These are phyloP conservation scores for Melanerpes aurifrons DNA, from an alignment of 2,113 vertebrate genomes.

Conservation along the genomic window DNA sequence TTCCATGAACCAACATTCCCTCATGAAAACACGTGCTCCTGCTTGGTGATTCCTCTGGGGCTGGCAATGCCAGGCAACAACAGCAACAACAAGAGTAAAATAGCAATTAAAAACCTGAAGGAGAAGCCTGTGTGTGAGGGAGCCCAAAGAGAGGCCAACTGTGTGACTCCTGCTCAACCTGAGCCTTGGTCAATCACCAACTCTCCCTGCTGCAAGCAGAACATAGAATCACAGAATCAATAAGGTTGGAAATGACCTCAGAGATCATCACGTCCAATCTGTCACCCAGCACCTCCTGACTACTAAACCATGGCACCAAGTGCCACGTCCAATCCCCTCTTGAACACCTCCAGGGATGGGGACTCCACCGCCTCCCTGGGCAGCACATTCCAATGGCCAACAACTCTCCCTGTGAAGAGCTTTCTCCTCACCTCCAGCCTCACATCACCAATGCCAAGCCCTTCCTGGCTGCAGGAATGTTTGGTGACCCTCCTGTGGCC, in stretches of 20 bases:
- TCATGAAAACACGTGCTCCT: neutral
- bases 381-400: no score
- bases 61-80: neutral
- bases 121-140: neutral
- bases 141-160: neutral
- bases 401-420: no score
- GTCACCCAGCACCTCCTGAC: no score
- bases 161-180: rapidly evolving
- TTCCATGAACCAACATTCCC: neutral
- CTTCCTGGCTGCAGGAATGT: neutral
- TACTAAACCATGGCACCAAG: no score
- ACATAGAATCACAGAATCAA: neutral
- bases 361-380: no score
- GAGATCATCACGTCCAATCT: no score
- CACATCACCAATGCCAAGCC: neutral
- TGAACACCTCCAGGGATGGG: no score
- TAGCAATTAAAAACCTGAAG: neutral
- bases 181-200: neutral
- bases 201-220: neutral
- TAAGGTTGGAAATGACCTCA: no score
- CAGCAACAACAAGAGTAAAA: neutral
- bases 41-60: neutral
- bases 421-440: no score
- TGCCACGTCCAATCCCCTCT: no score
- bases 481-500: neutral